These are phyloP conservation scores for Drosophila lacicola DNA, from an alignment of 2,888 invertebrate genomes.

Conservation along the genomic window DNA sequence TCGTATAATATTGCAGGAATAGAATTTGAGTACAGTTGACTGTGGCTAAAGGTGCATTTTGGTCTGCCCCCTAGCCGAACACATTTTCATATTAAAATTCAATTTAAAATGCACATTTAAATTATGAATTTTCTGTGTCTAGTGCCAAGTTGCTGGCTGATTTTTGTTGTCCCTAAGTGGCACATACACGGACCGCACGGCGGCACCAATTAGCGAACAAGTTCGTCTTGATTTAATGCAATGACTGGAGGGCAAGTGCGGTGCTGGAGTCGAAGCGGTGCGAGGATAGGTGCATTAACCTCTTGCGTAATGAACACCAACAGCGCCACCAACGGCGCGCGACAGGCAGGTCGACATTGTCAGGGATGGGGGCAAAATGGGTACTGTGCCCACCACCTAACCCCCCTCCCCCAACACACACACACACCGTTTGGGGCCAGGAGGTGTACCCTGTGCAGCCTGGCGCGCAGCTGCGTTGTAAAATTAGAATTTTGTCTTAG, in stretches of 20 bases:
- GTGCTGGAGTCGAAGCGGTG: slow-evolving; percentile 20
- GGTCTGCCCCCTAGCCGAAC: no score
- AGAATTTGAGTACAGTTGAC: slow-evolving; percentile 6
- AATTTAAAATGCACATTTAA: slow-evolving; percentile 7
- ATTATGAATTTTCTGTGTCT: slow-evolving; percentile 8
- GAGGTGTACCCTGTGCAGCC: slow-evolving; percentile 29
- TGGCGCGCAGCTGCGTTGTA: slow-evolving; percentile 79
- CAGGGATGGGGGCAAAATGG: slow-evolving; percentile 17
- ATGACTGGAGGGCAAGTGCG: slow-evolving; percentile 58
- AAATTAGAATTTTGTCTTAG: slow-evolving; percentile 74
- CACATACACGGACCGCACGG: slow-evolving; percentile 41
- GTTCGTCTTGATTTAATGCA: slow-evolving; percentile 70
- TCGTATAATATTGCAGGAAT: no score
- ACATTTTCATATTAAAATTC: slow-evolving; percentile 6
- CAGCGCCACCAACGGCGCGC: slow-evolving; percentile 76
- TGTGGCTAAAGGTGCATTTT: background rate
- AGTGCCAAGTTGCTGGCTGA: slow-evolving; percentile 7
- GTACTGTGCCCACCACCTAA: background rate
- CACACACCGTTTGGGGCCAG: slow-evolving; percentile 19
- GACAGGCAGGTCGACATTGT: slow-evolving; percentile 68
- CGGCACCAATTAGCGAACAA: slow-evolving; percentile 66
- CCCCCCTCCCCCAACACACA: no score
- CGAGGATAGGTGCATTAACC: slow-evolving; percentile 72
- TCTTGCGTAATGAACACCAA: slow-evolving; percentile 81
- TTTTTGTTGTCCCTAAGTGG: slow-evolving; percentile 45